Conservation (phyloP, 2,113 vertebrate genomes). For the Mungos mungo region DNA sequence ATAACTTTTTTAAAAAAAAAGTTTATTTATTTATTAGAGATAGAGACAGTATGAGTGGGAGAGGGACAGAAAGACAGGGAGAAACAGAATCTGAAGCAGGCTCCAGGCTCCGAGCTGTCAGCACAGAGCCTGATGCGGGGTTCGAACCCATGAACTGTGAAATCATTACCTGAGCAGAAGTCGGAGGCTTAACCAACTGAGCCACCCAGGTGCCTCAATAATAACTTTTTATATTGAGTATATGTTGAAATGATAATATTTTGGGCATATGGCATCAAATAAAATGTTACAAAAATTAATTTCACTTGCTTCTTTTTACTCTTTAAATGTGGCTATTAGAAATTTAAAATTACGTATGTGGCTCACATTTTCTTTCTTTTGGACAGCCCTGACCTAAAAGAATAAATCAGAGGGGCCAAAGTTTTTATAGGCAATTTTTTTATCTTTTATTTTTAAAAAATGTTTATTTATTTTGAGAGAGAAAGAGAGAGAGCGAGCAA, state of each 20-base stretch:
- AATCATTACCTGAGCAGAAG: too few species aligned
- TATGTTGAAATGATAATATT: background rate
- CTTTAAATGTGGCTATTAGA: constrained; percentile 29
- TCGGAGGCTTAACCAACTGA: too few species aligned
- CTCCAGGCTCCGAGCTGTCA: too few species aligned
- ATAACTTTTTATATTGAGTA: background rate
- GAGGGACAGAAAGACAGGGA: too few species aligned
- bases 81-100: too few species aligned
- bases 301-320: background rate
- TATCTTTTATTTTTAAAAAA: too few species aligned
- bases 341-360: background rate
- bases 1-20: background rate
- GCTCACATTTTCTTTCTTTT: constrained; percentile 41
- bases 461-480: too few species aligned
- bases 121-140: too few species aligned
- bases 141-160: too few species aligned
- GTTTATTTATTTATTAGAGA: too few species aligned
- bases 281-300: constrained; percentile 19
- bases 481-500: too few species aligned
- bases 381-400: background rate
- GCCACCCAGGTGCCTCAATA: background rate
- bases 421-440: background rate
- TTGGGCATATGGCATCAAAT: background rate
- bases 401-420: background rate
- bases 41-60: too few species aligned